Evolutionary conservation across 2,113 vertebrate species (phyloP).

Genomic region (Pyrgilauda ruficollis): DNA sequence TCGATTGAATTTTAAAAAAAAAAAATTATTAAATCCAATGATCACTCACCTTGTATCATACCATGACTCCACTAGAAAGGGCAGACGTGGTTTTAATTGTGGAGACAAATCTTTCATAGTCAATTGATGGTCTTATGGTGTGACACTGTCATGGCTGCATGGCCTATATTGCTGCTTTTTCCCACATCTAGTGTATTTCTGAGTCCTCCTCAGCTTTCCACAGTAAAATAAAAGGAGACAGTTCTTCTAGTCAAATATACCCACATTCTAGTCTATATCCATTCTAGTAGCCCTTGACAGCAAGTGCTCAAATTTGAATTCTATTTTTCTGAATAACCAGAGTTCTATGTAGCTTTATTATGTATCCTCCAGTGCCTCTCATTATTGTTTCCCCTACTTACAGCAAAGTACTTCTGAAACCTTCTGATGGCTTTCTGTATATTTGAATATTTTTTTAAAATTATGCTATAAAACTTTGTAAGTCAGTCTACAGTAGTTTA

Average conservation of each 20-base stretch:
- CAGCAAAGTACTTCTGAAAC: background rate
- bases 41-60: background rate
- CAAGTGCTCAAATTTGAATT: background rate
- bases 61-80: background rate
- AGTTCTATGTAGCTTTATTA: background rate
- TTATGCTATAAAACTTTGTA: background rate
- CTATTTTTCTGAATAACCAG: background rate
- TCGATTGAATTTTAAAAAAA: rapidly evolving
- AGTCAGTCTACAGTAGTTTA: background rate
- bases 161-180: background rate
- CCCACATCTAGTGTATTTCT: background rate
- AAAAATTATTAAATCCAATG: background rate
- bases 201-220: background rate
- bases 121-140: background rate
- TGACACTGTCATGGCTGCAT: background rate
- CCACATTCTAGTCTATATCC: background rate
- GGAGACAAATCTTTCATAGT: background rate
- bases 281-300: background rate
- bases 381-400: background rate
- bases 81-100: background rate
- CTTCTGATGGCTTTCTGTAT: background rate
- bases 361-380: background rate
- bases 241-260: background rate
- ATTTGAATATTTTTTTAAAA: background rate
- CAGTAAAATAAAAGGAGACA: background rate